Conservation (phyloP, 2,113 vertebrate genomes). For the Catharus bicknelli region DNA sequence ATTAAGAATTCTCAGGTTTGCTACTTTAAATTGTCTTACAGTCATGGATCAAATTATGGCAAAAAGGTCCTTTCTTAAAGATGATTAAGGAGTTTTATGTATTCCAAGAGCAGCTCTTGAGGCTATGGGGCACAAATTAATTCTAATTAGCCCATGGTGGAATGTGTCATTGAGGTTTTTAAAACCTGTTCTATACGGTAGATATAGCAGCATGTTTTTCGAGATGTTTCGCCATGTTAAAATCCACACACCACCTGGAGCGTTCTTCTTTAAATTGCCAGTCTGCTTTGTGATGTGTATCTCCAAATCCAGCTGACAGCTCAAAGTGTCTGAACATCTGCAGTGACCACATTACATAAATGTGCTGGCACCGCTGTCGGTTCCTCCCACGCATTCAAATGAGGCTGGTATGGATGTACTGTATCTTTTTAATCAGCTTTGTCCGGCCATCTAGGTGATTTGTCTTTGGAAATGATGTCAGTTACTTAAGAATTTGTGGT, state of each 20-base stretch:
- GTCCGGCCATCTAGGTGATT: constrained; percentile 23
- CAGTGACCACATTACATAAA: constrained; percentile 48
- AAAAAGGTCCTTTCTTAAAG: neutral
- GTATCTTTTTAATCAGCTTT: constrained; percentile 37
- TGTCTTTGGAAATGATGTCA: constrained; percentile 19
- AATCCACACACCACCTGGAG: constrained; percentile 41
- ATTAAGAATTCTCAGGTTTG: neutral
- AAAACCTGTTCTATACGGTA: constrained; percentile 7
- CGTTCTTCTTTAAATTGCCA: constrained; percentile 22
- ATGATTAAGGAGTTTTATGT: neutral
- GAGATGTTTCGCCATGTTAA: neutral
- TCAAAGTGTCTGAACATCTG: constrained; percentile 38
- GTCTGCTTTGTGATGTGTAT: constrained; percentile 37
- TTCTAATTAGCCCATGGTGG: constrained; percentile 20
- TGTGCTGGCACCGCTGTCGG: neutral
- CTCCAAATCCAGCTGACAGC: constrained; percentile 38
- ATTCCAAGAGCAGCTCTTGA: neutral
- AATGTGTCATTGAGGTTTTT: constrained; percentile 38
- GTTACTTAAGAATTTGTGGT: constrained; percentile 5
- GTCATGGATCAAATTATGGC: neutral
- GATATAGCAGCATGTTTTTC: constrained; percentile 3
- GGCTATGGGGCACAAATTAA: neutral
- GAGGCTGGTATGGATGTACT: neutral
- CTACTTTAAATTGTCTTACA: neutral
- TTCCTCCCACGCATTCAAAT: constrained; percentile 30